Percentiles rank a stretch among this genome's conserved stretches.
These are phyloP conservation scores for Sebastes trivittatus DNA, from an alignment of 2,797 vertebrate species.

Conservation along the genomic window DNA sequence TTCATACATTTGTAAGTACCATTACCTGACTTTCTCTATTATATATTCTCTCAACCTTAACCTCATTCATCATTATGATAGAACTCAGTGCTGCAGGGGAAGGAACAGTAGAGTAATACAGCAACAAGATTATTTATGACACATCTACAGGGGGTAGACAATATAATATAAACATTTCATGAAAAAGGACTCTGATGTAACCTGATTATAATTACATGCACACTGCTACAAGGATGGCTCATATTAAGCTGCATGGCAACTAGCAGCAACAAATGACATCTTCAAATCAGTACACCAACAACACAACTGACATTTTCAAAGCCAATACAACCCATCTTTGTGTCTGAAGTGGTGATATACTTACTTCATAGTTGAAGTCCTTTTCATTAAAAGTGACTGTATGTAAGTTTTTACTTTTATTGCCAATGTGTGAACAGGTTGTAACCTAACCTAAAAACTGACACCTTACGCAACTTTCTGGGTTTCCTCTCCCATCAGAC, in stretches of 20 bases:
- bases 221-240: not conserved
- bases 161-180: conserved; percentile 6
- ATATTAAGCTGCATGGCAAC: not conserved
- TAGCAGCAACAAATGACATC: not conserved
- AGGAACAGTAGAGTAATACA: not conserved
- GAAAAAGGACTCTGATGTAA: not conserved
- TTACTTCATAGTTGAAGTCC: not conserved
- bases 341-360: not conserved
- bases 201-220: conserved; percentile 9
- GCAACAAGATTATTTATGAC: not conserved
- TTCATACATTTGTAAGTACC: conserved; percentile 7
- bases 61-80: not conserved
- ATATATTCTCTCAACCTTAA: conserved; percentile 1
- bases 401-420: too few species aligned
- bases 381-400: too few species aligned
- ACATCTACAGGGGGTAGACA: not conserved
- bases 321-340: not conserved
- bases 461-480: too few species aligned
- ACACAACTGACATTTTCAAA: not conserved
- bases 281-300: not conserved
- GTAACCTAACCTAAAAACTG: too few species aligned
- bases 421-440: too few species aligned
- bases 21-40: not conserved
- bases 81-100: not conserved
- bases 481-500: too few species aligned